Evolutionary conservation across 2,797 vertebrate species (phyloP), one percentile per base, ranked within the genome.

Genomic region (Semaprochilodus insignis): DNA sequence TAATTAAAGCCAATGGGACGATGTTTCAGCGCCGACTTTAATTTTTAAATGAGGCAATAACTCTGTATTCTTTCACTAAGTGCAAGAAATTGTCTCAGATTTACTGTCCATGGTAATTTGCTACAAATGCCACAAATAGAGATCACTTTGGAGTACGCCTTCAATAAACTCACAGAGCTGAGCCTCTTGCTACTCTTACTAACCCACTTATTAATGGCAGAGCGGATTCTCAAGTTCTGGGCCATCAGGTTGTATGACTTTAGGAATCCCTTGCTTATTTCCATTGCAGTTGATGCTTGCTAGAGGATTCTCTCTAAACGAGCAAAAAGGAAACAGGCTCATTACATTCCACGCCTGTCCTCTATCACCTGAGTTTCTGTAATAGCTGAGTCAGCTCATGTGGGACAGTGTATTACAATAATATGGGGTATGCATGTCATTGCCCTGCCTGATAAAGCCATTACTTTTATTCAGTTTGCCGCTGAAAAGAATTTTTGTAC

Each of bases 301-400:
- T 34, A 19, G 15, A 16, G 63, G 6, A 19, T 36, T 66, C 60
- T 36, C 10, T 66, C 27, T 17, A 36, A 66, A 66, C 34, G 63
- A 34, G 16, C 3, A 4, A 5, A 60, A 27, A 31, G 60, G 8
- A 63, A 63, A 27, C 2, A 16, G 63, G 27, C 63, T 66, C 63
- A 66, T 66, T 34, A 34, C 27, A 66, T 66, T 66, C 34, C 31
- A 66, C 15, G 4, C 62, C 27, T 34, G 62, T 65, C 63, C 31
- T 15, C 15, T 34, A 34, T 66, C 63, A 66, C 63, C 63, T 66
- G 63, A 34, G 63, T 6, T 66, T 7, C 25, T 6, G 27, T 34
- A 34, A 6, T 6, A 66, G 63, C 63, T 66, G 63, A 36, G 34
- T 66, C 63, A 66, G 63, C 63, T 66, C 63, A 66, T 17, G 31